These are phyloP conservation scores for Eospalax fontanierii DNA, from an alignment of 2,797 vertebrate species.

Conservation along the genomic window DNA sequence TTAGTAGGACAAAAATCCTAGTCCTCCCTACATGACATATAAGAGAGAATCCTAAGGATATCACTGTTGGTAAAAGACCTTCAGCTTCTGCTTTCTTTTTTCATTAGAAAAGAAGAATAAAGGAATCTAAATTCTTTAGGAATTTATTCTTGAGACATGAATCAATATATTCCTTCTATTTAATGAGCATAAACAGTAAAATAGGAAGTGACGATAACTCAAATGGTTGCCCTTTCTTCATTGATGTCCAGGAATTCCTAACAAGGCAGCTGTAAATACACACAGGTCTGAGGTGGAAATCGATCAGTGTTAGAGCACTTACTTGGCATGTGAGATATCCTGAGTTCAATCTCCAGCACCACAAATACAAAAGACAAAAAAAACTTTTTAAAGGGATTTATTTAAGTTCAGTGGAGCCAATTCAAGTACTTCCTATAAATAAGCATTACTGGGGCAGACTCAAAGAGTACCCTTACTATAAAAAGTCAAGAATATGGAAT, in stretches of 20 bases:
- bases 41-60: too few relatives aligned
- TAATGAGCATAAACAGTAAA: not conserved
- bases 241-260: not conserved
- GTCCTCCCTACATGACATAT: not conserved
- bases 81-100: not conserved
- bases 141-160: not conserved
- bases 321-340: not conserved
- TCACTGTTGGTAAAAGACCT: not conserved
- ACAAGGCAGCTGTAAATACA: not conserved
- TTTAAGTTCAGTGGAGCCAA: not conserved
- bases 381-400: not conserved
- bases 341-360: not conserved
- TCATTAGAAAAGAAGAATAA: not conserved
- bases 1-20: not conserved
- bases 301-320: not conserved
- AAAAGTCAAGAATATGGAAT: not conserved
- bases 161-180: not conserved
- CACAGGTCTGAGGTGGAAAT: too few relatives aligned
- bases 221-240: not conserved
- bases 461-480: not conserved
- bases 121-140: too few relatives aligned
- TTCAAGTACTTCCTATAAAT: not conserved
- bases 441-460: not conserved
- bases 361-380: not conserved
- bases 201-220: not conserved